phyloP scores from a whole-genome alignment of 2,113 vertebrate genomes.

The Odobenus rosmarus region DNA sequence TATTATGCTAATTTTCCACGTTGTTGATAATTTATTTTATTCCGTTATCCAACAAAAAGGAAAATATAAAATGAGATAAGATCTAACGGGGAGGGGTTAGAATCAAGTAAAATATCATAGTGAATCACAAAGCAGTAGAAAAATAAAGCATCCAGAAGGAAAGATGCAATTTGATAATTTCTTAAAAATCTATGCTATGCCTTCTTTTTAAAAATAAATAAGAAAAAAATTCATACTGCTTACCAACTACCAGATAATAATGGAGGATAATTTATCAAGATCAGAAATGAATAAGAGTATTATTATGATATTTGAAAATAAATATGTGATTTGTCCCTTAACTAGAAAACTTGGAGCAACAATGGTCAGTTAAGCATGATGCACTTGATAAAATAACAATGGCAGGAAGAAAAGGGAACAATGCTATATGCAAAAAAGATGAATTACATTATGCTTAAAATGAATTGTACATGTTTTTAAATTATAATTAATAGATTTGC shows the following conservation, averaged over 20 bases:
- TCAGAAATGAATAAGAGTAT: not conserved
- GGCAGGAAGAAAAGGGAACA: not conserved
- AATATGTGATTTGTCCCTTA: not conserved
- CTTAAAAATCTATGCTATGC: not conserved
- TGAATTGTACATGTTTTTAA: not conserved
- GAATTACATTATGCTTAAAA: not conserved
- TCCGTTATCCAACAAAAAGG: not conserved
- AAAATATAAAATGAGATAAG: not conserved
- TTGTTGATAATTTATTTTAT: not conserved
- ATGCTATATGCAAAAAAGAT: not conserved
- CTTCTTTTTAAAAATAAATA: not conserved
- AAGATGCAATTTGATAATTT: not conserved
- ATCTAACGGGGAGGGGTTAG: not conserved
- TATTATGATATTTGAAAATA: not conserved
- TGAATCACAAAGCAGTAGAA: not conserved
- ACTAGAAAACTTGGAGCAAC: not conserved
- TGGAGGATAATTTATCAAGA: not conserved
- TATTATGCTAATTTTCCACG: not conserved
- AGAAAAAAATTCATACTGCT: not conserved
- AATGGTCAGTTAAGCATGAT: not conserved
- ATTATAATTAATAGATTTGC: not conserved
- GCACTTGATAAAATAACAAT: not conserved
- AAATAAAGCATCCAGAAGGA: not conserved
- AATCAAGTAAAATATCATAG: not conserved
- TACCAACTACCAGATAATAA: not conserved